Evolutionary conservation across 2,888 invertebrate species (phyloP).

Genomic region (Nebria brevicollis): DNA sequence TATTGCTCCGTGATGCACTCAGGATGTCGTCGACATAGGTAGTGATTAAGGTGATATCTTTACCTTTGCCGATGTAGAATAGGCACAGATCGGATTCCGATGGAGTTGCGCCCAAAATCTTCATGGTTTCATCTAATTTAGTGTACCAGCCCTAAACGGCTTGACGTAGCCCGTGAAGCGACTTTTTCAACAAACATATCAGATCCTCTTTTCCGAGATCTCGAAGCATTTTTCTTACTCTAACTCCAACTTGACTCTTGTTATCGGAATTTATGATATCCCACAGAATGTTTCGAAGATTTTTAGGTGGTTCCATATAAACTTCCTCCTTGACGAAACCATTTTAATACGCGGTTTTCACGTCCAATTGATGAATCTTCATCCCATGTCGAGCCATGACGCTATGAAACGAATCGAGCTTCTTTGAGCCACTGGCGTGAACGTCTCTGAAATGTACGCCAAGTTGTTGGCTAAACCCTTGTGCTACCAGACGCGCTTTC

Average conservation of each 20-base stretch:
- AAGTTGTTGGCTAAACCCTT: not conserved
- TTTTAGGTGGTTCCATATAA: constrained; percentile 3
- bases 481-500: not conserved
- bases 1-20: too few species aligned
- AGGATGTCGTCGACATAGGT: not conserved
- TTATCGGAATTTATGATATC: too few species aligned
- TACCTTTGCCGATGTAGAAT: not conserved
- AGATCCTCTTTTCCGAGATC: too few species aligned
- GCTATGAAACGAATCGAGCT: constrained; percentile 34
- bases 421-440: not conserved
- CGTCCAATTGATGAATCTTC: not conserved
- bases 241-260: too few species aligned
- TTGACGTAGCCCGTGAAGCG: not conserved
- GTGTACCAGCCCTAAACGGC: not conserved
- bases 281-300: not conserved
- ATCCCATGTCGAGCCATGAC: constrained; percentile 28
- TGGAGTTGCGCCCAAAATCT: not conserved
- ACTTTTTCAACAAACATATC: too few species aligned
- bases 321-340: constrained; percentile 7
- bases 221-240: too few species aligned
- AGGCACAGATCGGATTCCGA: not conserved
- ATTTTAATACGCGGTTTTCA: constrained; percentile 19
- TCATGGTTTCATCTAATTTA: not conserved
- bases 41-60: not conserved
- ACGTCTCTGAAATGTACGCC: not conserved